phyloP scores from a whole-genome alignment of 2,888 invertebrate genomes.

The Ephialtes manifestator region DNA sequence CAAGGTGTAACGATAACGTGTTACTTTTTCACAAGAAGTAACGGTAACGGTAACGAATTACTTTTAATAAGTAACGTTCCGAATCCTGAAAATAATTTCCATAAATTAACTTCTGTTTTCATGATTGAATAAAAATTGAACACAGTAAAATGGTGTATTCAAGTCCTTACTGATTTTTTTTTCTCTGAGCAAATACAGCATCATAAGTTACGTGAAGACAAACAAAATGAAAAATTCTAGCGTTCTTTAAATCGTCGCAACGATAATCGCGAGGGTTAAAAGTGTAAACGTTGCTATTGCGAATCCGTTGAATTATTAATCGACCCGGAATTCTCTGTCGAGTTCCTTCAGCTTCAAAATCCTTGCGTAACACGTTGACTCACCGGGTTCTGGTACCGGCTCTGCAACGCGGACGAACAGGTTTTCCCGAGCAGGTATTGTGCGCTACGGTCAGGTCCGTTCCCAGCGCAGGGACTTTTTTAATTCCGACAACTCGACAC shows the following conservation, averaged over 20 bases:
- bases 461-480: conserved; percentile 10
- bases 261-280: conserved; percentile 7
- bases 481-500: not conserved
- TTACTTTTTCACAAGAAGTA: no score
- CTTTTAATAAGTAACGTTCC: no score
- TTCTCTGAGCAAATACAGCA: not conserved
- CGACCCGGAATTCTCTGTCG: conserved; percentile 14
- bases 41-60: no score
- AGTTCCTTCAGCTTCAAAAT: not conserved
- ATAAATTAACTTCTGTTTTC: no score
- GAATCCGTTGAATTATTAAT: conserved; percentile 14
- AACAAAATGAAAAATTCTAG: not conserved
- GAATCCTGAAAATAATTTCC: no score
- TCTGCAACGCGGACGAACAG: conserved; percentile 30
- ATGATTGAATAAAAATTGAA: no score
- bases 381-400: conserved; percentile 30
- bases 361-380: conserved; percentile 47
- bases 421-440: conserved; percentile 45
- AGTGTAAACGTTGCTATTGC: not conserved
- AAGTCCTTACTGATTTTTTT: not conserved
- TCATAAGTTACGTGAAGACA: not conserved
- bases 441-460: not conserved
- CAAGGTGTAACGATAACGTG: no score
- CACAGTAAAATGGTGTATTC: no score
- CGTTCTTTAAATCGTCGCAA: not conserved